Evolutionary conservation across 2,888 invertebrate genomes (phyloP).

Genomic region (Chalcosyrphus nemorum): DNA sequence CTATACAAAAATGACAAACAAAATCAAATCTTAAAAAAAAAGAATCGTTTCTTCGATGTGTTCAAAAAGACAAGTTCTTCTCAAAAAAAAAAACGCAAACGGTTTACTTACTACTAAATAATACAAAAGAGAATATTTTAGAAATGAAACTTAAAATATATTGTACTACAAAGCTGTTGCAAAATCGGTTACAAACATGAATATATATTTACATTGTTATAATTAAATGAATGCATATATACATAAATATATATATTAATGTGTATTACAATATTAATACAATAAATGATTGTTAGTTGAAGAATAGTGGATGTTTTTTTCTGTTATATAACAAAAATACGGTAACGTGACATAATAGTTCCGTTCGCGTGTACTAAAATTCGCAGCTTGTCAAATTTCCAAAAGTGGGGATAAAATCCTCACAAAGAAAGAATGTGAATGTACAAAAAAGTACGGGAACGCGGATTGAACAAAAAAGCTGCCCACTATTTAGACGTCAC

Average conservation of each 20-base stretch:
- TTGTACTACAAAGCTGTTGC: constrained; percentile 16
- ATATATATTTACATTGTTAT: constrained; percentile 59
- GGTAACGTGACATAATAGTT: no score
- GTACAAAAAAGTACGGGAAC: no score
- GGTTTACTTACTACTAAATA: constrained; percentile 14
- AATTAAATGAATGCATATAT: constrained; percentile 24
- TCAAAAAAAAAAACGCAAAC: constrained; percentile 15
- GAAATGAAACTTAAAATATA: background rate
- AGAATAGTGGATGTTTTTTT: background rate
- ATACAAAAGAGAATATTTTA: background rate
- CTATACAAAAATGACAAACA: constrained; percentile 22
- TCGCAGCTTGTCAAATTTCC: no score
- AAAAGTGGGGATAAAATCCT: no score
- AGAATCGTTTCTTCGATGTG: constrained; percentile 35
- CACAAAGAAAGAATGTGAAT: no score
- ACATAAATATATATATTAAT: constrained; percentile 27
- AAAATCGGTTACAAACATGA: constrained; percentile 38
- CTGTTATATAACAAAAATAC: no score
- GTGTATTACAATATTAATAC: constrained; percentile 19
- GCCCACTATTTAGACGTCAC: no score
- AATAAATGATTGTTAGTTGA: constrained; percentile 58
- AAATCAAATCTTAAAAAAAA: background rate
- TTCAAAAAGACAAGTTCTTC: constrained; percentile 42
- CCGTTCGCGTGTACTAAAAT: no score
- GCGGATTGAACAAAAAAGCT: no score